A percentile compares a stretch with the other conserved stretches of the same genome.
Evolutionary conservation across 2,113 vertebrate species (phyloP).

Genomic region (Callaeas wilsoni): DNA sequence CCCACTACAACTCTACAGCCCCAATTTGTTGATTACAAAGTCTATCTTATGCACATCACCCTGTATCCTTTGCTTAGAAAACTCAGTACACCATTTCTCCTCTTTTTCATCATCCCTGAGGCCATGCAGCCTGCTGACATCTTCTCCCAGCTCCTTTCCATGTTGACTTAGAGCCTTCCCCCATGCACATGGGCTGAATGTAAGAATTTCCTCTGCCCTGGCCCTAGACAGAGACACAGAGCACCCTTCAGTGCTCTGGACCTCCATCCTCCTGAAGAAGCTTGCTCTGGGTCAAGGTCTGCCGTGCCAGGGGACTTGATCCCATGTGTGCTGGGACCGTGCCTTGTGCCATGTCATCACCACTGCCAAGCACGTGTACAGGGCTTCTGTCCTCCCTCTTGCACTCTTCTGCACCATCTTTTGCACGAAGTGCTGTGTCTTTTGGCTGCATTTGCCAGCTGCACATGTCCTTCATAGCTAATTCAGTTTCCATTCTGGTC

Average conservation of each 20-base stretch:
- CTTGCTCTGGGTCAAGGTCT: not conserved
- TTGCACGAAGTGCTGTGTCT: not conserved
- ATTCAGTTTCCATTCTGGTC: not conserved
- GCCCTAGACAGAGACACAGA: not conserved
- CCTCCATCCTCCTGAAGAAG: not conserved
- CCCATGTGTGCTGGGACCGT: not conserved
- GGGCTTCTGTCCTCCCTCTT: not conserved
- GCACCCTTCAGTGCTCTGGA: not conserved
- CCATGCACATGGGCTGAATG: rapidly evolving
- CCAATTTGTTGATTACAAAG: not conserved
- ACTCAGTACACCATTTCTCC: not conserved
- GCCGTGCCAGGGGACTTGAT: not conserved
- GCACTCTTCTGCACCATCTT: not conserved
- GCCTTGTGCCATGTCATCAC: not conserved
- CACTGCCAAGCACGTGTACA: rapidly evolving
- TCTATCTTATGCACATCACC: not conserved
- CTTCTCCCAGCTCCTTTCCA: not conserved
- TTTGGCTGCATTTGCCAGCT: not conserved
- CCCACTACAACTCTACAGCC: no score
- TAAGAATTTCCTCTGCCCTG: not conserved
- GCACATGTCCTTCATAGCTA: not conserved
- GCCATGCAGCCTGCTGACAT: rapidly evolving
- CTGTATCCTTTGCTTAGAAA: not conserved
- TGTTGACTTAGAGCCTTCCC: not conserved
- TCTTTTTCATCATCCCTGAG: not conserved